Evolutionary conservation across 2,113 vertebrate species (phyloP).

Genomic region (Microcebus lehilahytsara): DNA sequence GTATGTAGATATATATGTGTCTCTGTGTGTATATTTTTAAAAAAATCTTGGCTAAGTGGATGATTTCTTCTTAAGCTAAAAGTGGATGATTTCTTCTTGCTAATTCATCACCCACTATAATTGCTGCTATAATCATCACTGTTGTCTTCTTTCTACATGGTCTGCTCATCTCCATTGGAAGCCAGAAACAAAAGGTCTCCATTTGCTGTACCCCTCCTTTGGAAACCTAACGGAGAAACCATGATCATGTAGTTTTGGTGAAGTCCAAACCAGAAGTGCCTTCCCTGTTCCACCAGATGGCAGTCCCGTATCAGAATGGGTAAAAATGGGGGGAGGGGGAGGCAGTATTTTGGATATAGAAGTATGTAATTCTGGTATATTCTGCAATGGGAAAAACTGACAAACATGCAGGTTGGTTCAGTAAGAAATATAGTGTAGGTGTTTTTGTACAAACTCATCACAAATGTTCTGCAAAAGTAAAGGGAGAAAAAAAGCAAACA

Average conservation of each 20-base stretch:
- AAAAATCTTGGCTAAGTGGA: not conserved
- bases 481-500: conserved; percentile 43
- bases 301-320: conserved; percentile 51
- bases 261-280: conserved; percentile 45
- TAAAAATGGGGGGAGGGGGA: not conserved
- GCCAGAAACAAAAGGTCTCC: not conserved
- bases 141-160: not conserved
- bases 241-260: not conserved
- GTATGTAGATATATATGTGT: not conserved
- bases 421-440: not conserved
- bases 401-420: not conserved
- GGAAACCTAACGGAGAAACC: not conserved
- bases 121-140: not conserved
- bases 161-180: not conserved
- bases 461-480: not conserved
- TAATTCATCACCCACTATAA: not conserved
- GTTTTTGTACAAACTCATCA: conserved; percentile 47
- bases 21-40: too few species aligned
- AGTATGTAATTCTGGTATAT: not conserved
- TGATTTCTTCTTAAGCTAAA: not conserved
- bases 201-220: not conserved
- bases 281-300: conserved; percentile 65
- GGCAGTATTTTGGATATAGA: not conserved
- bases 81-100: not conserved
- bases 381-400: conserved; percentile 25